Evolutionary conservation across 1,140 invertebrate genomes (phyloP), one percentile per base, ranked within the genome.

Genomic region (Dermatophagoides farinae): DNA sequence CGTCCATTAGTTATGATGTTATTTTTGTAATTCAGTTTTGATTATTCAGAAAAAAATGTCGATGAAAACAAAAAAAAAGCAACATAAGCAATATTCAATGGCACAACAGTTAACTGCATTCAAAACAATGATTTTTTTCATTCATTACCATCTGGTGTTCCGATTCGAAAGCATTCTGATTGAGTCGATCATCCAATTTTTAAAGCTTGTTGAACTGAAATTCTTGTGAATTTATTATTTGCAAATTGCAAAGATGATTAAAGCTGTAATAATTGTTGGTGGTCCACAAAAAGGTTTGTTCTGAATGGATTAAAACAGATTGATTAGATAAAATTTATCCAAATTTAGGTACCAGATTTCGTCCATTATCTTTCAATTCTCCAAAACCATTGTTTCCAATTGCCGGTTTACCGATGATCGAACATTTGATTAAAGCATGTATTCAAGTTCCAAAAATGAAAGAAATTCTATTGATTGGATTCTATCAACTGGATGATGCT

Each of bases 311-410:
- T 50, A 25, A 39, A 38, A 41, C 46, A 43, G 31, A 52, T 57
- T 14, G 50, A 18, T 38, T 37, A 23, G 43, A 31, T 62, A 47
- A 41, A 46, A 25, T 18, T 53, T 53, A 70, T 63, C 64, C 64
- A 69, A 70, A 65, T 70, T 52, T 70, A 95, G 90, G 91, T 14
- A 97, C 93, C 12, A 77, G 95, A 60, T 99, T 99, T 71, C 81
- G 95, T 6, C 95, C 95, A 0, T 74, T 98, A 5, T 97, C 92
- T 0, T 72, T 99, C 63, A 91, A 98, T 69, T 81, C 89, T 41
- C 93, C 95, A 6, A 98, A 99, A 70, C 93, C 93, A 0, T 69
- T 98, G 8, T 98, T 98, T 72, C 92, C 92, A 6, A 83, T 98
- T 18, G 95, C 91, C 62, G 95, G 95, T 1, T 73, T 90, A 25